Percentiles rank a stretch among this genome's conserved stretches.
These are phyloP conservation scores for Coendou prehensilis DNA, from an alignment of 2,797 vertebrate species.

Conservation along the genomic window DNA sequence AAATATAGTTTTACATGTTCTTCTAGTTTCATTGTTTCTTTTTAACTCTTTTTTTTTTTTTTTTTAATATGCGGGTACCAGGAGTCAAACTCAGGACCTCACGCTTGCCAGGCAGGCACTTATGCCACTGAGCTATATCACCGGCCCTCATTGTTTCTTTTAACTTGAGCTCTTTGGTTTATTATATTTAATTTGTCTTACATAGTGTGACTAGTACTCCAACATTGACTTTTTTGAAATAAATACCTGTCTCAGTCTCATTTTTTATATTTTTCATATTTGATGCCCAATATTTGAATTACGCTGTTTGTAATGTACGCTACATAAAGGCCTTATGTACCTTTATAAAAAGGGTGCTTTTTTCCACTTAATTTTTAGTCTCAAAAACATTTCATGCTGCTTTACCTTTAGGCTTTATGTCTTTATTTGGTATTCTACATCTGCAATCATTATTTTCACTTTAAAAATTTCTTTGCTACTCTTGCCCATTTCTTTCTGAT, in stretches of 20 bases:
- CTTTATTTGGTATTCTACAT: neutral
- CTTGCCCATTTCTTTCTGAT: neutral
- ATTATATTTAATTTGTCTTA: neutral
- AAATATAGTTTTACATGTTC: neutral
- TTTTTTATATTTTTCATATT: conserved; percentile 11
- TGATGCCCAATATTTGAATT: neutral
- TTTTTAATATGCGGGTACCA: too few species aligned
- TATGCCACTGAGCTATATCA: too few species aligned
- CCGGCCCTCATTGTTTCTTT: neutral
- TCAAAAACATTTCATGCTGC: neutral
- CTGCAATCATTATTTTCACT: neutral
- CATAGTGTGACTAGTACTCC: neutral
- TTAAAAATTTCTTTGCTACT: conserved; percentile 22
- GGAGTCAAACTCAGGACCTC: too few species aligned
- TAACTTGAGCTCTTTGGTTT: neutral
- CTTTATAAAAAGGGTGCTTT: neutral
- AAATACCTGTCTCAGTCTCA: neutral
- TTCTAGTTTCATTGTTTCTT: neutral
- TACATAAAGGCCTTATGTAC: neutral
- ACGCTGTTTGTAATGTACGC: neutral
- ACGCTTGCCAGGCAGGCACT: too few species aligned
- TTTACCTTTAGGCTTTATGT: conserved; percentile 42
- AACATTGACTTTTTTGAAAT: neutral
- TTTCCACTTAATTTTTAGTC: neutral
- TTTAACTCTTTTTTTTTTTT: too few species aligned